Evolutionary conservation across 2,113 vertebrate species (phyloP), one percentile per base, ranked within the genome.

Genomic region (Phalacrocorax brasilianus): DNA sequence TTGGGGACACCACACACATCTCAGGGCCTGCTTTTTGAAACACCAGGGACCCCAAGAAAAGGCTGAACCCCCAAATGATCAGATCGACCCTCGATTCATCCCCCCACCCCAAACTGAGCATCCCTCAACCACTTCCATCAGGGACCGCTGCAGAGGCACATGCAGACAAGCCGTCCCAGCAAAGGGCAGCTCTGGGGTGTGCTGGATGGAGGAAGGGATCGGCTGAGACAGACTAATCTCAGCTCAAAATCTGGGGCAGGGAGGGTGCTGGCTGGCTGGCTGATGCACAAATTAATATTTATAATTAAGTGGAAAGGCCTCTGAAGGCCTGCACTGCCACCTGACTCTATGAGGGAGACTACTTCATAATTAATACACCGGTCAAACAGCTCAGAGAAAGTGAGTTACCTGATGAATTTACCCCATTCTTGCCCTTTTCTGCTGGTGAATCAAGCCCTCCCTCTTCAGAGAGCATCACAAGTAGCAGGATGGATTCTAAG

Each of bases 251-350:
- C 92, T 94, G 86, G 92, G 88, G 47, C 95, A 94, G 74, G 70
- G 77, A 85, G 89, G 89, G 83, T 65, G 81, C 87, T 93, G 74
- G 83, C 88, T 93, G 74, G 83, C 88, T 94, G 88, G 73, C 79
- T 90, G 82, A 16, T 1, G 8, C 1, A 6, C 74, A 95, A 93
- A 96, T 96, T 93, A 96, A 88, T 84, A 93, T 96, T 93, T 95
- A 95, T 92, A 97, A 96, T 95, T 95, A 96, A 96, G 65, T 94
- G 75, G 89, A 93, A 96, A 91, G 79, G 95, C 67, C 95, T 77
- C 93, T 52, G 45, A 81, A 53, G 82, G 91, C 87, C 73, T 94
- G 96, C 86, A 95, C 93, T 85, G 82, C 67, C 94, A 96, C 95
- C 94, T 61, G 88, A 93, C 87, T 91, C 89, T 76, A 23, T 0